A percentile compares a stretch with the other conserved stretches of the same genome.
Evolutionary conservation across 2,888 invertebrate genomes (phyloP).

Genomic region (Plebejus melissa): DNA sequence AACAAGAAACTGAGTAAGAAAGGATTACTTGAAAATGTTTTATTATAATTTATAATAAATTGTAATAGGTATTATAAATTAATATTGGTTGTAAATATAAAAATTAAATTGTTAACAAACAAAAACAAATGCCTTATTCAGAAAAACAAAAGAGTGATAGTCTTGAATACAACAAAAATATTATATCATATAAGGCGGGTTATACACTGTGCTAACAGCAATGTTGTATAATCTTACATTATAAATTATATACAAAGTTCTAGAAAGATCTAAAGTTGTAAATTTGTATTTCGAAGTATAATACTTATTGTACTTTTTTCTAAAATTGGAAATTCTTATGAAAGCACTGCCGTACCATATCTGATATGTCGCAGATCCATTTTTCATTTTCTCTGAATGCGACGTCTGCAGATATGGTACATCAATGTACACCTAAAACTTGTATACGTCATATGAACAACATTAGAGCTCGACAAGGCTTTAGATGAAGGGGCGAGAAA

Average conservation of each 20-base stretch:
- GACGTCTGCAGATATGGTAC: neutral
- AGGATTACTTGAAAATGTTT: neutral
- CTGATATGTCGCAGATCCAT: neutral
- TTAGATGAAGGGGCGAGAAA: too few species aligned
- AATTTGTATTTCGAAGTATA: conserved; percentile 8
- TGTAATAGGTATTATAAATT: neutral
- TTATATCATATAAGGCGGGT: conserved; percentile 19
- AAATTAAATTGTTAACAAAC: neutral
- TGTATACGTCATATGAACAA: conserved; percentile 74
- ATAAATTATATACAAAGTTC: conserved; percentile 22
- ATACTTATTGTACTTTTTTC: neutral
- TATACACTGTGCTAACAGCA: conserved; percentile 13
- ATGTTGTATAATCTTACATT: neutral
- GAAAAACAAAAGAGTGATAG: conserved; percentile 10
- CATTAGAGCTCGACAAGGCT: conserved; percentile 31
- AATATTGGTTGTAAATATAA: neutral
- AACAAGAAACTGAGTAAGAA: neutral
- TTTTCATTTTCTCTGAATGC: neutral
- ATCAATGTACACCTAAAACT: conserved; percentile 48
- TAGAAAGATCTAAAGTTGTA: conserved; percentile 13
- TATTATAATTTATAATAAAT: neutral
- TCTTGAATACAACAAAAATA: neutral
- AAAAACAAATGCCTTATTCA: neutral
- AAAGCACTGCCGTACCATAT: neutral
- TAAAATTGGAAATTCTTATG: conserved; percentile 2